Base-by-base conservation (phyloP, 2,888 invertebrate genomes). In the Suillia variegata region DNA sequence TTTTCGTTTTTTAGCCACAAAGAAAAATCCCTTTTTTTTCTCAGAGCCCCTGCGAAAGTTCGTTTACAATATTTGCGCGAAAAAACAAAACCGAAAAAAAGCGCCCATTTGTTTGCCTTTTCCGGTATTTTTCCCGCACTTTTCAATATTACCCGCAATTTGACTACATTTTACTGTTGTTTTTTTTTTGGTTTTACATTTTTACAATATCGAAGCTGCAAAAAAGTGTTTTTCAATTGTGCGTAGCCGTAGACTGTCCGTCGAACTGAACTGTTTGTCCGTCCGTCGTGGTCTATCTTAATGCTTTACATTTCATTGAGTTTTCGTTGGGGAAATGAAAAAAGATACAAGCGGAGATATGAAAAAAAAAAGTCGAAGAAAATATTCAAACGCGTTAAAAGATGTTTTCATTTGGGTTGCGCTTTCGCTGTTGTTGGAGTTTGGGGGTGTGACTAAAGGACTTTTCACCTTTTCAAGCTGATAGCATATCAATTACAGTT, bases 301-400 rank as follows among this genome's bases (percentile, higher is more conserved):
- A 76, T 70, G 76, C 71, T 76, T 77, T 74, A 73, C 77, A 75
- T 74, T 76, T 76, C 77, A 77, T 77, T 77, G 76, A 67, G 66
- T 65, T 58, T 70, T 66, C 70, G 70, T 67, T 66, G 71, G 61
- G 58, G 10, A 38, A n/a, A 13, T 38, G 38, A n/a, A n/a, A 26
- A 26, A 26, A 26, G n/a, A 26, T 13, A 38, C 38, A n/a, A 31
- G 31, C 31, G 12, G 31, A 31, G 12, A 31, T 5, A 8, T 8
- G 12, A 5, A 17, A 21, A 48, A 17, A 17, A 48, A 48, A 20
- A 20, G 3, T 2, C 13, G 20, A 1, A 48, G 20, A 17, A 48
- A n/a, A n/a, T n/a, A n/a, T n/a, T n/a, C n/a, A n/a, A n/a, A n/a
- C 5, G 31, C 31, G 12, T 5, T 12, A 12, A 4, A 38, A 13